Percentiles rank a stretch among this genome's conserved stretches.
phyloP scores from a whole-genome alignment of 2,888 invertebrate genomes.

The Phorcus lineatus region DNA sequence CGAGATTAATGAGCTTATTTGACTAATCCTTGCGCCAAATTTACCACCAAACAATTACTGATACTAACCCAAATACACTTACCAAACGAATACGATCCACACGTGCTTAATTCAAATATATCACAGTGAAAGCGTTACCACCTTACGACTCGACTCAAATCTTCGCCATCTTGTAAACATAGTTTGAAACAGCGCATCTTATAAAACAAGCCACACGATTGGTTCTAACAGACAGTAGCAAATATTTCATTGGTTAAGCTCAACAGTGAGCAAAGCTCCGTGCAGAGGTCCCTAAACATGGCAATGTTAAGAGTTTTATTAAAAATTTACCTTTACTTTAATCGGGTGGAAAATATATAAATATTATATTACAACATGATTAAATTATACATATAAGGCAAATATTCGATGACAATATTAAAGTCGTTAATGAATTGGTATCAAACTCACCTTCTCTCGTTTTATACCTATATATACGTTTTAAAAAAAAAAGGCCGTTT shows the following conservation, averaged over 20 bases:
- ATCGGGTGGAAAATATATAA: too few relatives aligned
- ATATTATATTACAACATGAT: too few relatives aligned
- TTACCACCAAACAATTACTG: not conserved
- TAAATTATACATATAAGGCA: too few relatives aligned
- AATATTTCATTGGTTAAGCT: not conserved
- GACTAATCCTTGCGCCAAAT: not conserved
- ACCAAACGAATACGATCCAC: too few relatives aligned
- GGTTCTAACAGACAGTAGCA: not conserved
- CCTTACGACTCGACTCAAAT: not conserved
- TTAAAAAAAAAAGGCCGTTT: too few relatives aligned
- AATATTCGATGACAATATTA: too few relatives aligned
- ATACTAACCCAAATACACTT: too few relatives aligned
- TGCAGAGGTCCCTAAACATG: not conserved
- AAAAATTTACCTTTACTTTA: too few relatives aligned
- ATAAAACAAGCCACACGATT: not conserved
- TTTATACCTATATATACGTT: too few relatives aligned
- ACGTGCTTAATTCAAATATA: not conserved
- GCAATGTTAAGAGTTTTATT: not conserved
- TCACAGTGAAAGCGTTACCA: not conserved
- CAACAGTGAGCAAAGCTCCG: not conserved
- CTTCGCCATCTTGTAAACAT: constrained; percentile 29
- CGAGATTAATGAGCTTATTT: not conserved
- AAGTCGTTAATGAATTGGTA: too few relatives aligned
- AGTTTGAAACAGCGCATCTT: constrained; percentile 14
- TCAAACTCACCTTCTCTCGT: too few relatives aligned